These are phyloP conservation scores for Xerus inauris DNA, from an alignment of 2,113 vertebrate species.

Conservation along the genomic window DNA sequence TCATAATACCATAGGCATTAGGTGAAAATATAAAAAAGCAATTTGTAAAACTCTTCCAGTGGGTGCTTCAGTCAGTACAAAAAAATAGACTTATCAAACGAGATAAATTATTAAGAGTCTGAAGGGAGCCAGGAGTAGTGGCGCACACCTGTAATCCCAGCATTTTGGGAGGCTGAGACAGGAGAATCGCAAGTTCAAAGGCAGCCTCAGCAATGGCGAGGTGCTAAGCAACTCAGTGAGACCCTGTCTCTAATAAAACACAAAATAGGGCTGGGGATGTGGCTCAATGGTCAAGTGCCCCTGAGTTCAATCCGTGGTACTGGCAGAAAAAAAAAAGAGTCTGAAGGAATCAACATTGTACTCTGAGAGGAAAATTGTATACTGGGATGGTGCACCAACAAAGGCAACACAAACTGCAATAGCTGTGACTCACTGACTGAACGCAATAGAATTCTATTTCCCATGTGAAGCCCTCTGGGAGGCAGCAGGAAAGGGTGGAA, in stretches of 20 bases:
- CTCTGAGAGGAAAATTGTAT: not conserved
- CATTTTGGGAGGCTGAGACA: too few relatives aligned
- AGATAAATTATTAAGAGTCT: constrained; percentile 27
- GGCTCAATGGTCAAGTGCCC: too few relatives aligned
- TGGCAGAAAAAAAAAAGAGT: too few relatives aligned
- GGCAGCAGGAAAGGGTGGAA: not conserved
- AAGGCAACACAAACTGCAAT: not conserved
- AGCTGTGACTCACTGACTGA: not conserved
- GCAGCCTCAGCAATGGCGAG: too few relatives aligned
- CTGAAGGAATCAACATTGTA: constrained; percentile 29
- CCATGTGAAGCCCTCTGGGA: not conserved
- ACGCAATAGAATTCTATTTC: not conserved
- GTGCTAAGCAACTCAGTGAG: too few relatives aligned
- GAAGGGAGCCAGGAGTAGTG: too few relatives aligned
- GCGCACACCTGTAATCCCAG: too few relatives aligned
- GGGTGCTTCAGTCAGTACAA: not conserved
- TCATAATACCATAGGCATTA: not conserved
- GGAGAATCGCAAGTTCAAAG: too few relatives aligned
- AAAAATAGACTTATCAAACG: not conserved
- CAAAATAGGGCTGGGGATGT: too few relatives aligned
- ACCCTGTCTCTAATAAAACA: too few relatives aligned
- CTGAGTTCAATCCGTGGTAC: too few relatives aligned
- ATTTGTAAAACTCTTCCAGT: not conserved
- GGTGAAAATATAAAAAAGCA: constrained; percentile 47
- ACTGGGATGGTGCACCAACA: not conserved